Evolutionary conservation across 2,797 vertebrate genomes (phyloP).

Genomic region (Brachyrhaphis roseni): DNA sequence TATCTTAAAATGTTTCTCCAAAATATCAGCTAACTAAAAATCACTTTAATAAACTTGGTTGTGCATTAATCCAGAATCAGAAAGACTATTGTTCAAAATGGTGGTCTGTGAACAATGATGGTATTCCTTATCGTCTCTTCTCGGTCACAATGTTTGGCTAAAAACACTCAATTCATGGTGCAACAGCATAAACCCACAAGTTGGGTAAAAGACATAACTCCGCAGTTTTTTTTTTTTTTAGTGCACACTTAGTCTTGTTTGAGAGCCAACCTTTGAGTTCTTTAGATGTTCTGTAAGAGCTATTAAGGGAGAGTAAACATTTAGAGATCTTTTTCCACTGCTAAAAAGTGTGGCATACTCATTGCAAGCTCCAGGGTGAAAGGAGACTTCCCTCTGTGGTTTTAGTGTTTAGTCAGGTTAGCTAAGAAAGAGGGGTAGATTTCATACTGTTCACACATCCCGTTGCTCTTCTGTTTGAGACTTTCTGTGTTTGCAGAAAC

Average conservation of each 20-base stretch:
- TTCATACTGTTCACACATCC: slow-evolving; percentile 75
- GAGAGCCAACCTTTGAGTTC: slow-evolving; percentile 33
- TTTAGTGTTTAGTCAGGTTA: slow-evolving; percentile 52
- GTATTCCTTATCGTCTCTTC: background rate
- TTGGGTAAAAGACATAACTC: background rate
- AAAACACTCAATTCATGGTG: background rate
- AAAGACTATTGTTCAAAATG: background rate
- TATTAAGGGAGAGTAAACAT: slow-evolving; percentile 58
- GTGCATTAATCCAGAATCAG: background rate
- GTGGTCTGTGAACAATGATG: background rate
- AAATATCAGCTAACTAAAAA: background rate
- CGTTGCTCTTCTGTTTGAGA: slow-evolving; percentile 76
- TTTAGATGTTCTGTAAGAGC: slow-evolving; percentile 37
- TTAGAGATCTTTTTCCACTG: slow-evolving; percentile 39
- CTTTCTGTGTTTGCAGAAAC: slow-evolving; percentile 81
- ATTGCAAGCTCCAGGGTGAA: slow-evolving; percentile 40
- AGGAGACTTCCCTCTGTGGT: slow-evolving; percentile 51
- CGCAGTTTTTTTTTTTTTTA: background rate
- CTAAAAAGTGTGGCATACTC: slow-evolving; percentile 41
- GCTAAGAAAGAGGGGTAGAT: slow-evolving; percentile 63
- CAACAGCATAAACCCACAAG: background rate
- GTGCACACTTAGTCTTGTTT: slow-evolving; percentile 29
- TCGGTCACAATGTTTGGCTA: background rate
- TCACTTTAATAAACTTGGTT: background rate
- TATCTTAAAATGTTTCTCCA: background rate